Conservation (phyloP, 2,113 vertebrate species). For the Seriola quinqueradiata region DNA sequence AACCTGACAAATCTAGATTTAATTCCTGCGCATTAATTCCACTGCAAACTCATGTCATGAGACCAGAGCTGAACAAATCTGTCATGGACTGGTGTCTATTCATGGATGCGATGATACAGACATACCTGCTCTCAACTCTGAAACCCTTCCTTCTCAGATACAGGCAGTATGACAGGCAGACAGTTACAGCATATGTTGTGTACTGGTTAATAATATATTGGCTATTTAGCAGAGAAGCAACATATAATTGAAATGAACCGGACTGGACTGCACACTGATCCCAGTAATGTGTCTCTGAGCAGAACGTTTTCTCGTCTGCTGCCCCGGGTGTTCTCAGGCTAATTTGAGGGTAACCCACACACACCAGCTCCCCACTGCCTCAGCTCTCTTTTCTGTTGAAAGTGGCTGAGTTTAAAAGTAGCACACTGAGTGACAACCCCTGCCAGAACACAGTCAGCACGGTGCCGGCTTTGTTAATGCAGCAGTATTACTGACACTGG, state of each 20-base stretch:
- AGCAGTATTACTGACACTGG: slow-evolving; percentile 11
- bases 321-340: slow-evolving; percentile 40
- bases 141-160: too few relatives aligned
- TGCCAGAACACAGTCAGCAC: slow-evolving; percentile 36
- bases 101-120: too few relatives aligned
- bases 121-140: too few relatives aligned
- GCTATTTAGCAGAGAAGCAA: slow-evolving; percentile 1
- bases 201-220: neutral
- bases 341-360: slow-evolving; percentile 41
- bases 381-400: slow-evolving; percentile 6
- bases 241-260: neutral
- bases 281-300: slow-evolving; percentile 14
- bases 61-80: too few relatives aligned
- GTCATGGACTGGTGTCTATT: too few relatives aligned
- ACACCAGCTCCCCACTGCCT: slow-evolving; percentile 25
- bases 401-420: slow-evolving; percentile 28
- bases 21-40: too few relatives aligned
- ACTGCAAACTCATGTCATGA: too few relatives aligned
- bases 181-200: too few relatives aligned
- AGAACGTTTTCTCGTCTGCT: slow-evolving; percentile 19
- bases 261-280: neutral
- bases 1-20: too few relatives aligned
- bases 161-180: too few relatives aligned
- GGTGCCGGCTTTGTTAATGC: slow-evolving; percentile 28
- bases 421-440: neutral